Evolutionary conservation across 2,797 vertebrate species (phyloP).

Genomic region (Chanos chanos): DNA sequence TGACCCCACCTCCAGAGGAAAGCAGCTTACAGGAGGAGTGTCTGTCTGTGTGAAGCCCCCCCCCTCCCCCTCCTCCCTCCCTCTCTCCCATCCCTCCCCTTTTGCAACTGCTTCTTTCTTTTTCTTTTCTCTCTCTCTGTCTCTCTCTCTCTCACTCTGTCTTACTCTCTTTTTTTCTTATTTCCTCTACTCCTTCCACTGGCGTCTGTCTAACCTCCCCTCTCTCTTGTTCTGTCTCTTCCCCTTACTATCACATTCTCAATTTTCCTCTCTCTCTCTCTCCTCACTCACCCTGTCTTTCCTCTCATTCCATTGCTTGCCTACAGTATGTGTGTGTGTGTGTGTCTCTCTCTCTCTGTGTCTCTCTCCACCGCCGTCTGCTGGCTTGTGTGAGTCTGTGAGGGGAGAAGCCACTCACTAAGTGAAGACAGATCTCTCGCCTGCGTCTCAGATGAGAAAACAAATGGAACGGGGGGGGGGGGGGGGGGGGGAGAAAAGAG

Average conservation of each 20-base stretch:
- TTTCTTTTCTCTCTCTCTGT: background rate
- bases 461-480: constrained; percentile 50
- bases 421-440: constrained; percentile 63
- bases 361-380: constrained; percentile 19
- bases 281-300: constrained; percentile 10
- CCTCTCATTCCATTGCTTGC: constrained; percentile 17
- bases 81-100: constrained; percentile 35
- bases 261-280: constrained; percentile 27
- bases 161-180: constrained; percentile 4
- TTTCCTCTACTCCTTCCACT: background rate
- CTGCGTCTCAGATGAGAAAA: constrained; percentile 55
- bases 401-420: constrained; percentile 51
- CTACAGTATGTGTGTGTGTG: too few species aligned
- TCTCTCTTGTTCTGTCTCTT: background rate
- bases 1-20: constrained; percentile 75
- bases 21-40: constrained; percentile 77
- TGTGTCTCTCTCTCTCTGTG: constrained; percentile 14
- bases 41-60: constrained; percentile 65
- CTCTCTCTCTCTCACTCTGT: background rate
- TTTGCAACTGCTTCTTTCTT: background rate
- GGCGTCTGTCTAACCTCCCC: background rate
- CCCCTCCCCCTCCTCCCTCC: constrained; percentile 26
- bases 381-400: constrained; percentile 29
- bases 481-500: too few species aligned
- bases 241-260: background rate